Evolutionary conservation across 2,113 vertebrate genomes (phyloP).

Genomic region (Raja brachyura): DNA sequence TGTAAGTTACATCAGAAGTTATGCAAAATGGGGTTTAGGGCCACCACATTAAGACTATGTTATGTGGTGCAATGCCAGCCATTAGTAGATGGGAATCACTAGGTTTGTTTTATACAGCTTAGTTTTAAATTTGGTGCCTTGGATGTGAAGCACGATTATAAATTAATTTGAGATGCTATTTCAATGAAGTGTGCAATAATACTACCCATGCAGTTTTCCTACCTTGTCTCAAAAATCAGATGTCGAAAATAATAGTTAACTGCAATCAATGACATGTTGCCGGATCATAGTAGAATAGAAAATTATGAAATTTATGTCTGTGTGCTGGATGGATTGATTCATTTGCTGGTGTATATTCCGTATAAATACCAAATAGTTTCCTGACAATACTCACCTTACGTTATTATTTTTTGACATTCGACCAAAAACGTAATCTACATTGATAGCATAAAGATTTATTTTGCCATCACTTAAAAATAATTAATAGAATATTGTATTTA

Average conservation of each 20-base stretch:
- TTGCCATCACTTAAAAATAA: neutral
- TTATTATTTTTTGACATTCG: neutral
- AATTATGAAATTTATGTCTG: neutral
- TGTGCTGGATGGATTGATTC: neutral
- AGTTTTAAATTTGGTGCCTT: neutral
- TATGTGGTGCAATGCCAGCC: neutral
- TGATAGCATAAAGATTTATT: neutral
- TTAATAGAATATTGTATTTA: neutral
- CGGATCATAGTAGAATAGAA: neutral
- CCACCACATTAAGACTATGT: neutral
- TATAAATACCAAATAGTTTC: neutral
- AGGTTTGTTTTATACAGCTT: neutral
- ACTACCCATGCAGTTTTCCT: neutral
- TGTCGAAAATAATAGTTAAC: too few relatives aligned
- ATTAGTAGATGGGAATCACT: neutral
- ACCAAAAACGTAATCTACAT: too few relatives aligned
- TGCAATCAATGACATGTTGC: too few relatives aligned
- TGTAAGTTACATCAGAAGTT: neutral
- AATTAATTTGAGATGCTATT: neutral
- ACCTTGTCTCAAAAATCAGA: neutral
- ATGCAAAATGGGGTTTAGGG: neutral
- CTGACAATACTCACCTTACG: neutral
- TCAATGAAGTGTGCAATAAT: neutral
- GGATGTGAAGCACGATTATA: neutral
- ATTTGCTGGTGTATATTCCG: neutral